Evolutionary conservation across 2,797 vertebrate genomes (phyloP).

Genomic region (Lepilemur septentrionalis): DNA sequence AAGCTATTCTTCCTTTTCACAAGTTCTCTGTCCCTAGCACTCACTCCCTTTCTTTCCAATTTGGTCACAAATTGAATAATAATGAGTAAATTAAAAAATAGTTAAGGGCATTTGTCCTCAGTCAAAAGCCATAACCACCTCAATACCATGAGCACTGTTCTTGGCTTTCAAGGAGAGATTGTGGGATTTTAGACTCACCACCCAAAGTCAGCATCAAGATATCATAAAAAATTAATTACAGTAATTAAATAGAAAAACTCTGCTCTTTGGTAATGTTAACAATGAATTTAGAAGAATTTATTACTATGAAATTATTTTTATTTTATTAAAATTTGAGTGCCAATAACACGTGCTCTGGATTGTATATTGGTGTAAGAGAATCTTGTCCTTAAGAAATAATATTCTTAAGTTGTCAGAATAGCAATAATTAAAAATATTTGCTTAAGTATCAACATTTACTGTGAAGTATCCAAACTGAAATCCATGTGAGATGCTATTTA

Average conservation of each 20-base stretch:
- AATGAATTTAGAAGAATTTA: constrained; percentile 28
- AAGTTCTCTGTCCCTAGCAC: not conserved
- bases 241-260: not conserved
- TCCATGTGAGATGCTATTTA: not conserved
- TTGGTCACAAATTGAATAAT: not conserved
- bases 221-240: not conserved
- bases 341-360: not conserved
- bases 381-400: not conserved
- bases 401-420: constrained; percentile 50
- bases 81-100: constrained; percentile 22
- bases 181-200: not conserved
- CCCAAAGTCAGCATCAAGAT: not conserved
- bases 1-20: not conserved
- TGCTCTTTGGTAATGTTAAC: constrained; percentile 6
- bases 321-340: constrained; percentile 54
- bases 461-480: constrained; percentile 1
- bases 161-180: not conserved
- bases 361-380: not conserved
- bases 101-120: not conserved
- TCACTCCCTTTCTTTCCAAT: not conserved
- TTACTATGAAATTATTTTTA: not conserved
- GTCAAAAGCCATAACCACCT: not conserved
- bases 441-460: constrained; percentile 11
- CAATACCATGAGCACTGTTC: not conserved
- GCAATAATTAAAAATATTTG: constrained; percentile 49